Evolutionary conservation across 2,113 vertebrate genomes (phyloP), one percentile per base, ranked within the genome.

Genomic region (Platichthys stellatus): DNA sequence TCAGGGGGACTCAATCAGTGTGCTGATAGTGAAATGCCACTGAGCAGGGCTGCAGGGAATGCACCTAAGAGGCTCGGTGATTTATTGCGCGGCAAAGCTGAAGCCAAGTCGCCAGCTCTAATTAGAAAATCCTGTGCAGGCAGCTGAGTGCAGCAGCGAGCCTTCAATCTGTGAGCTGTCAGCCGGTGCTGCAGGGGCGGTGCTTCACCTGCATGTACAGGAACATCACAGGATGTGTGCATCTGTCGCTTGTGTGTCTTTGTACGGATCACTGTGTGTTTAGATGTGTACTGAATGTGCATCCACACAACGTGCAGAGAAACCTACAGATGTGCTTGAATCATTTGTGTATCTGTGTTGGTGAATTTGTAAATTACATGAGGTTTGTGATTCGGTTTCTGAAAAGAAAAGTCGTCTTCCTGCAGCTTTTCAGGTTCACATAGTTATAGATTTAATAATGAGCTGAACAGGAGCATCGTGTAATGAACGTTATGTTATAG

Each of bases 101-200:
- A 84, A 92, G 91, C 90, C 90, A 76, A 91, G 90, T 92, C 90
- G 76, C 91, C 90, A 87, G 84, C 92, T 93, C 94, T 94, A 95
- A 95, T 95, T 95, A 94, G 89, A 93, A 95, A 94, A 93, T 91
- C 93, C 86, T 87, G 92, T 85, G 84, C 82, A 93, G 89, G 92
- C 93, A 93, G 86, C 88, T 80, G 89, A 89, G 89, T 85, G 91
- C 92, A 87, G 91, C 93, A 89, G 86, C 72, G 71, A 78, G 84
- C 77, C 76, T 89, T 93, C 93, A 93, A 92, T 92, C 90, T 92
- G 84, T 0, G 61, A 80, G 86, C 69, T 73, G 74, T 82, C 85
- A 88, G 80, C 81, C 78, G 83, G 66, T 53, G 51, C 51, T 53
- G 51, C 51, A 53, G 51, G 20, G n/a, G 9, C 20, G 2, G 13